These are phyloP conservation scores for Aix galericulata DNA, from an alignment of 2,113 vertebrate species.

Conservation along the genomic window DNA sequence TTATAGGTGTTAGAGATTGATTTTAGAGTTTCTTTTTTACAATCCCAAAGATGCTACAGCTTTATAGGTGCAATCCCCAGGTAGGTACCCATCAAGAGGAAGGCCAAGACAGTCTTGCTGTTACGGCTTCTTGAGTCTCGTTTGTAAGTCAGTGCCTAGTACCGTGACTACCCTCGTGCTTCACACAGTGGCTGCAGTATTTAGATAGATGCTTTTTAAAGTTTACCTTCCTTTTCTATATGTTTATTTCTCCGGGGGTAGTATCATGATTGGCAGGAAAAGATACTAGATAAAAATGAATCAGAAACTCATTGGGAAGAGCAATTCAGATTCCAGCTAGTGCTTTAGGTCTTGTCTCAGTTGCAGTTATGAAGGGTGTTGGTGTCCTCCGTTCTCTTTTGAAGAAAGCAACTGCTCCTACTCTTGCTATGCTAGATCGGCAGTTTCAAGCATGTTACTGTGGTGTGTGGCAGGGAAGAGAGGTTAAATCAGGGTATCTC, in stretches of 20 bases:
- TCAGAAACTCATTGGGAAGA: neutral
- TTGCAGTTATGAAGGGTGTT: neutral
- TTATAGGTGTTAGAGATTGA: rapidly evolving
- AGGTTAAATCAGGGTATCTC: neutral
- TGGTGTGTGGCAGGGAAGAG: neutral
- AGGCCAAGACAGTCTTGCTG: neutral
- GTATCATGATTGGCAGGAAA: neutral
- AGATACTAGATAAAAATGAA: neutral
- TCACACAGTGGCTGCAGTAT: neutral
- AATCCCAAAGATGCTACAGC: neutral
- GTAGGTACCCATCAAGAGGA: neutral
- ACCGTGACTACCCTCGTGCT: neutral
- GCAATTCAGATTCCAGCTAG: neutral
- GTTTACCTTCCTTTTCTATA: neutral
- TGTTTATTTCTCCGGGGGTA: neutral
- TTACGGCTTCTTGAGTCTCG: neutral
- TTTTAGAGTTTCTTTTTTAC: neutral
- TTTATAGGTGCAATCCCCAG: neutral
- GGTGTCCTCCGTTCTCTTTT: neutral
- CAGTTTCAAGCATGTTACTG: neutral
- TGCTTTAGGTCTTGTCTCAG: rapidly evolving
- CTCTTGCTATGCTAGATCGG: neutral
- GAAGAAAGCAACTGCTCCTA: neutral
- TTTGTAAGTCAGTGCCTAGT: neutral
- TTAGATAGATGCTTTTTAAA: neutral